Base-by-base conservation (phyloP, 30 jellyfish, hydroid and myxozoan species). In the Aurelia sp. region DNA sequence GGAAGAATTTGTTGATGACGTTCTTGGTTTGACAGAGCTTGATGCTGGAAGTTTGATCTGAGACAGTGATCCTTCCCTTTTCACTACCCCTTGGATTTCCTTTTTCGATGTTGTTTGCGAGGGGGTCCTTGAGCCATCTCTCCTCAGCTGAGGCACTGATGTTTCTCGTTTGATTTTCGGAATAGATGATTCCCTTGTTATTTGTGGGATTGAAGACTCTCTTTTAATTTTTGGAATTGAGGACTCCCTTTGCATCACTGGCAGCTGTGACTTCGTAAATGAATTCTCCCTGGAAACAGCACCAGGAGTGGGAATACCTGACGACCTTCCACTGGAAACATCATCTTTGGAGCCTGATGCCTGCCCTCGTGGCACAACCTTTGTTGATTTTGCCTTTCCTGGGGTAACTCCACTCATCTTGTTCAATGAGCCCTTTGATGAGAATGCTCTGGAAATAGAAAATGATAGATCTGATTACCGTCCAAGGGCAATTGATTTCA, bases 201-300 rank as follows among this genome's bases (percentile, higher is more conserved):
- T 74, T 55, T 79, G 74, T 11, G 99, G 87, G 8, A 52, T 73
- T 31, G 99, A 83, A 21, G 92, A 53, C 35, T 89, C 96, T 20
- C 91, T 89, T 67, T 76, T 94, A 83, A 94, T 78, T 31, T 79
- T 90, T 41, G 97, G 99, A 64, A 84, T 76, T 17, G 99, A 94
- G 22, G 85, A 35, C 65, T 94, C 99, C 59, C 99, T 87, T 68
- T 90, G 84, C 84, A 89, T 84, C 17, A 85, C 90, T 12, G 97
- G 97, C 11, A 94, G 79, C 6, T 81, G 91, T 41, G 92, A 88
- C 63, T 84, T 94, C 4, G 97, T 74, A 35, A 88, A 89, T 23
- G 99, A 94, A 53, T 79, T 86, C 73, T 94, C 99, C 68, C 99
- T 71, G 13, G 97, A 89, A 62, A 76, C 60, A 40, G 87, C 81